Evolutionary conservation across 2,797 vertebrate genomes (phyloP).

Genomic region (Acipenser oxyrinchus): DNA sequence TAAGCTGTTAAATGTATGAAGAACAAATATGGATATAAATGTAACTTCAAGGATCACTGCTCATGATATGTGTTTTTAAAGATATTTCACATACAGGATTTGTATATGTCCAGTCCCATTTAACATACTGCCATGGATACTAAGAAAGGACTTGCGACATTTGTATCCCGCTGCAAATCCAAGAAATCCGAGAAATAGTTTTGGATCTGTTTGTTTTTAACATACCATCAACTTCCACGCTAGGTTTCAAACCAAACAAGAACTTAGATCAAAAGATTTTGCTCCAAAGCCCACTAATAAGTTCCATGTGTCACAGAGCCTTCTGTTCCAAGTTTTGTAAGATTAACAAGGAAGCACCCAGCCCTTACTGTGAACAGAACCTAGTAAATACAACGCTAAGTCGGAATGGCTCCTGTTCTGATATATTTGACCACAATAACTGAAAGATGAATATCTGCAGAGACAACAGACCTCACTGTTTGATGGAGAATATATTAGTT

Average conservation of each 20-base stretch:
- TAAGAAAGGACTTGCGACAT: neutral
- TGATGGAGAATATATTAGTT: no score
- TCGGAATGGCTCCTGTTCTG: slow-evolving; percentile 18
- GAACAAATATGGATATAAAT: no score
- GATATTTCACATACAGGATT: no score
- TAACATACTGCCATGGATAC: neutral
- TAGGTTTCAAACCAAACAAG: slow-evolving; percentile 27
- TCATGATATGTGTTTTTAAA: no score
- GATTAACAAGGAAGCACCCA: slow-evolving; percentile 16
- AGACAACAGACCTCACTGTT: no score
- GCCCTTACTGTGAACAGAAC: slow-evolving; percentile 22
- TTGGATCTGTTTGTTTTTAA: slow-evolving; percentile 20
- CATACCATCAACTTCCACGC: slow-evolving; percentile 10
- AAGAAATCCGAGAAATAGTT: neutral
- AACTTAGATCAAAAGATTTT: slow-evolving; percentile 42
- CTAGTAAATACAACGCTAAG: slow-evolving; percentile 13
- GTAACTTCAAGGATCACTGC: no score
- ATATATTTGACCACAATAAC: neutral
- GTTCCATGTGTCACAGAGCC: slow-evolving; percentile 38
- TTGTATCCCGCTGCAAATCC: neutral
- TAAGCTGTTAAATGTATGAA: no score
- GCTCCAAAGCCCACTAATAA: slow-evolving; percentile 45
- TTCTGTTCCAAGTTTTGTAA: slow-evolving; percentile 39
- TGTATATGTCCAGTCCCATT: neutral
- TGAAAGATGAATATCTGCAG: no score